Percentiles rank a stretch among this genome's conserved stretches.
Evolutionary conservation across 2,888 invertebrate genomes (phyloP).

Genomic region (Idaea dimidiata): DNA sequence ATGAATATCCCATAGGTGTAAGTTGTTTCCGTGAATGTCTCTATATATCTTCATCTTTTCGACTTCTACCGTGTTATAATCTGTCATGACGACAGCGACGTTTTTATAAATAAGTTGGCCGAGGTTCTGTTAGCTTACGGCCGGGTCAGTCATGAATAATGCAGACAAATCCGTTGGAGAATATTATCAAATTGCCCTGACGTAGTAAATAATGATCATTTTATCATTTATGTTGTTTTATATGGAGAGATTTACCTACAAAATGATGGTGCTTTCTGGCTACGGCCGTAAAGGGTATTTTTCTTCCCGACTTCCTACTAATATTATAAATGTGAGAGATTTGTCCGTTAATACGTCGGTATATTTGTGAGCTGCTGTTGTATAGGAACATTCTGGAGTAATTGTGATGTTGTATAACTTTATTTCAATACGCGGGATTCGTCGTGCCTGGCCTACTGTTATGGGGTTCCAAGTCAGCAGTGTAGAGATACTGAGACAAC

Average conservation of each 20-base stretch:
- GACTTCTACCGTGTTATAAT: not conserved
- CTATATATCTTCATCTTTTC: not conserved
- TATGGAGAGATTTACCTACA: not conserved
- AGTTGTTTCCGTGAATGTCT: not conserved
- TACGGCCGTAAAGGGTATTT: not conserved
- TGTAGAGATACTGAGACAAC: too few species aligned
- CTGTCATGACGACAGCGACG: not conserved
- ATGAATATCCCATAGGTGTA: not conserved
- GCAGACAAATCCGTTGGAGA: conserved; percentile 1
- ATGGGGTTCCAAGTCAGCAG: too few species aligned
- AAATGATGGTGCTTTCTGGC: not conserved
- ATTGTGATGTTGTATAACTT: too few species aligned
- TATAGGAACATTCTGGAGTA: not conserved
- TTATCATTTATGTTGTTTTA: not conserved
- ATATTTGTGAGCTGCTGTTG: not conserved
- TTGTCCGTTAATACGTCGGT: not conserved
- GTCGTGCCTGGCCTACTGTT: too few species aligned
- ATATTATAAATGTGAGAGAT: not conserved
- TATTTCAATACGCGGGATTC: too few species aligned
- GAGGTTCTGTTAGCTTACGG: not conserved
- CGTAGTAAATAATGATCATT: not conserved
- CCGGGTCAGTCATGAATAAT: not conserved
- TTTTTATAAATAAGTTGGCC: not conserved
- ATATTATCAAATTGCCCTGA: conserved; percentile 1
- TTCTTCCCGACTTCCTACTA: not conserved